phyloP scores from a whole-genome alignment of 2,113 vertebrate species.

The Acanthisitta chloris region DNA sequence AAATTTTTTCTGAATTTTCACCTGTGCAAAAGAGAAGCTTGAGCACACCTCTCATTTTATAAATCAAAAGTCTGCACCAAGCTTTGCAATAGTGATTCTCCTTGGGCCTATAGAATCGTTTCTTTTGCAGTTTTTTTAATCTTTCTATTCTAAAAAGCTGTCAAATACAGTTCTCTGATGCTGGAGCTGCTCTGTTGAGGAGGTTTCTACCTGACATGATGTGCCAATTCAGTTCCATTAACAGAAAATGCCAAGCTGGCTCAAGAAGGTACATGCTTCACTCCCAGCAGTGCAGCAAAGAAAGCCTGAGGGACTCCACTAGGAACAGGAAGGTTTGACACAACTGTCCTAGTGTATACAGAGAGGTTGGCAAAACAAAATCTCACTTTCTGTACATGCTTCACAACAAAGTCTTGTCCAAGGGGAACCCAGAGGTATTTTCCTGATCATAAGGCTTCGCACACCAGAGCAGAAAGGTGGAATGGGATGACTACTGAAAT shows the following conservation, averaged over 20 bases:
- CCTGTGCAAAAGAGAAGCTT: not conserved
- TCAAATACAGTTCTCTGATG: not conserved
- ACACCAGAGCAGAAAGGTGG: not conserved
- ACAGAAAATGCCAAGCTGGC: not conserved
- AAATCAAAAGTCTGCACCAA: not conserved
- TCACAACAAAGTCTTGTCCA: not conserved
- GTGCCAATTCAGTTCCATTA: not conserved
- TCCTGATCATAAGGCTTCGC: not conserved
- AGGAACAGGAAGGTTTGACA: not conserved
- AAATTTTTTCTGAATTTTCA: not conserved
- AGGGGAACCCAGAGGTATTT: not conserved
- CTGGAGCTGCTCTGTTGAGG: not conserved
- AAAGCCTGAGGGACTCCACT: not conserved
- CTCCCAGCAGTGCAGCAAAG: rapidly evolving
- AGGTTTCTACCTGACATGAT: not conserved
- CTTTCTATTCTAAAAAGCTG: not conserved
- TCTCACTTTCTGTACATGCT: not conserved
- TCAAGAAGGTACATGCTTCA: not conserved
- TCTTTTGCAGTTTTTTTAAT: not conserved
- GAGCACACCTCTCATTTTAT: not conserved
- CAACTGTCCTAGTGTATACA: not conserved
- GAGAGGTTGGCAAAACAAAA: rapidly evolving
- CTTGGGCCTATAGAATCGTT: not conserved
- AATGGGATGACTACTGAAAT: not conserved
- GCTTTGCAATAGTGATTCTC: not conserved